These are phyloP conservation scores for Stenurella melanura DNA, from an alignment of 2,888 invertebrate species.

Conservation along the genomic window DNA sequence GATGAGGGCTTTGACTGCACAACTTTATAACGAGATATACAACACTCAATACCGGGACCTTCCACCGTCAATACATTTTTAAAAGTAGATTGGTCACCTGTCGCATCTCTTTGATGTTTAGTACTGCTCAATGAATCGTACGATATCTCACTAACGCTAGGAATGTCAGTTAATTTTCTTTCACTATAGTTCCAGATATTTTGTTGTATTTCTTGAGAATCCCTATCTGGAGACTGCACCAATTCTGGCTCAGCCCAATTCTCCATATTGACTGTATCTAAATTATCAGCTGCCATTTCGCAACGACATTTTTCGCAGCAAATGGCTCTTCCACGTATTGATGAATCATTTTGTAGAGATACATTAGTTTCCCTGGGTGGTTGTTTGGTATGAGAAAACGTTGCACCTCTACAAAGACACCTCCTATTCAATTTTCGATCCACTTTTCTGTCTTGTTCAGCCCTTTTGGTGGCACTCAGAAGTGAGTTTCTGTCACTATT, in stretches of 20 bases:
- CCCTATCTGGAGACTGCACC: neutral
- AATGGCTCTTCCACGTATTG: neutral
- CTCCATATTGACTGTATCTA: no score
- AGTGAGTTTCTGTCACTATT: neutral
- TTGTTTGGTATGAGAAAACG: neutral
- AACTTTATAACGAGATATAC: conserved; percentile 24
- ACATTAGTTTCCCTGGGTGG: neutral
- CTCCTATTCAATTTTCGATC: neutral
- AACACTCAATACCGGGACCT: conserved; percentile 28
- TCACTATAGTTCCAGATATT: neutral
- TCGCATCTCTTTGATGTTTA: neutral
- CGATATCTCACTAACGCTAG: neutral
- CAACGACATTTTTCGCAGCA: neutral
- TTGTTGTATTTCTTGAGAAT: neutral
- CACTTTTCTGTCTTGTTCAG: neutral
- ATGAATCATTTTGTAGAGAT: neutral
- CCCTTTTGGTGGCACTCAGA: neutral
- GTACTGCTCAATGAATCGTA: neutral
- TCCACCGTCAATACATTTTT: conserved; percentile 23
- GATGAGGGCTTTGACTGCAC: conserved; percentile 9
- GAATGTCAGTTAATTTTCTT: neutral
- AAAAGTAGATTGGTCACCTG: neutral
- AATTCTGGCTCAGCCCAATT: neutral
- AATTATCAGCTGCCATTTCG: neutral
- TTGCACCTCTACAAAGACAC: neutral